A percentile compares a stretch with the other conserved stretches of the same genome.
These are phyloP conservation scores for Acleris laterana DNA, from an alignment of 2,888 invertebrate species.

Conservation along the genomic window DNA sequence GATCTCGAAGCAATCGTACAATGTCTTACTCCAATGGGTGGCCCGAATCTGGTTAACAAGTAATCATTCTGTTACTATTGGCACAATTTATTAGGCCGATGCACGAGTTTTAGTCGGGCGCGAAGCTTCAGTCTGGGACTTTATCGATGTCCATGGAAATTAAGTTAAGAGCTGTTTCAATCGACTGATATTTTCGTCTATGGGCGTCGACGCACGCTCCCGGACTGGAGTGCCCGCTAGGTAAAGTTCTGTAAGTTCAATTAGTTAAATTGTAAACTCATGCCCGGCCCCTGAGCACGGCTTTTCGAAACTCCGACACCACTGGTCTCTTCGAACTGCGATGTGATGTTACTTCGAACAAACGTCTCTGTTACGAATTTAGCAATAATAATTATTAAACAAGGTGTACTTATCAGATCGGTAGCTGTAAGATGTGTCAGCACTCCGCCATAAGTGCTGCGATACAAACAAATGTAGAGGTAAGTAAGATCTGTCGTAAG, in stretches of 20 bases:
- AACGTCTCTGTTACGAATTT: constrained; percentile 67
- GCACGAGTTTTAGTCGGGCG: constrained; percentile 30
- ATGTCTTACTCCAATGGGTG: constrained; percentile 71
- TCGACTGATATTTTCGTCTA: constrained; percentile 31
- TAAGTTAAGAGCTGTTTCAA: constrained; percentile 31
- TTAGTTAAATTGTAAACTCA: constrained; percentile 23
- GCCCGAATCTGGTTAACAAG: constrained; percentile 79
- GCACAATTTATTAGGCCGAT: constrained; percentile 64
- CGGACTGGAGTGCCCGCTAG: constrained; percentile 17
- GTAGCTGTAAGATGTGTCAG: constrained; percentile 58
- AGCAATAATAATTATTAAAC: constrained; percentile 56
- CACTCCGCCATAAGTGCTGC: constrained; percentile 81
- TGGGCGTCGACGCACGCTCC: constrained; percentile 28
- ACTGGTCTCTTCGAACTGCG: constrained; percentile 61
- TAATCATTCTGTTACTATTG: constrained; percentile 64
- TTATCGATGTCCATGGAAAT: constrained; percentile 24
- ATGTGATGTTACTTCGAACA: constrained; percentile 65
- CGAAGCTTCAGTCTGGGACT: constrained; percentile 19
- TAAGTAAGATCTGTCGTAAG: constrained; percentile 50
- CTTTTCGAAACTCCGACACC: constrained; percentile 81
- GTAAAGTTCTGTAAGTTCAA: constrained; percentile 16
- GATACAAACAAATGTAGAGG: constrained; percentile 55
- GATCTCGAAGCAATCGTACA: constrained; percentile 58
- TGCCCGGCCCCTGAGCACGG: constrained; percentile 67
- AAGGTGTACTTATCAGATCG: constrained; percentile 56